Base-by-base conservation (phyloP, 92 coral and sea anemone species). In the Epizoanthus rinbou region DNA sequence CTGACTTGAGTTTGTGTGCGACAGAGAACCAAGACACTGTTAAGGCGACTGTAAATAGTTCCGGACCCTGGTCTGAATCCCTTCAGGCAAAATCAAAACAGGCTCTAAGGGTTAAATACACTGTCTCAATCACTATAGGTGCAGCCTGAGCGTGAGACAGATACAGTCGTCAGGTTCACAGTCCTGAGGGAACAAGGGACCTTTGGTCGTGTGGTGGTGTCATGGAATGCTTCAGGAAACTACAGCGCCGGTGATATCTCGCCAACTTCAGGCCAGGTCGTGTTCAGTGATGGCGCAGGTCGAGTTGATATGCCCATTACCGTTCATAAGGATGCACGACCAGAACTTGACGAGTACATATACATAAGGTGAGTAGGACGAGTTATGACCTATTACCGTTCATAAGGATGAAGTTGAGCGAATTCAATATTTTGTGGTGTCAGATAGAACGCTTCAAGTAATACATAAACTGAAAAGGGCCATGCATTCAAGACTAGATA, bases 191-290 rank as follows among this genome's bases (percentile, higher is more conserved):
- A 95, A 79, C 90, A 89, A 37, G 98, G 98, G 4, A 87, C 81
- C 43, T 87, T 91, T 76, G 98, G 98, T 28, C 93, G 95, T 24
- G 98, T 95, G 21, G 93, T 90, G 10, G 93, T 87, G 28, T 70
- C 80, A 19, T 95, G 98, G 98, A 95, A 93, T 82, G 86, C 79
- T 16, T 76, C 93, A 0, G 98, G 98, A 15, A 94, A 91, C 74
- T 85, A 87, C 74, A 87, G 90, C 22, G 87, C 71, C 6, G 89
- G 91, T 57, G 98, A 95, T 65, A 75, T 95, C 41, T 80, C 87
- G 9, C 98, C 98, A 6, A 57, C 88, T 7, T 89, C 92, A 22
- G 98, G 98, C 22, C 80, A 91, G 73, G 84, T 91, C 19, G 89
- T 95, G 64, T 95, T 95, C 71, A 86, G 56, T 54, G 86, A 93